Conservation (phyloP, 2,113 vertebrate genomes). For the Empidonax traillii region DNA sequence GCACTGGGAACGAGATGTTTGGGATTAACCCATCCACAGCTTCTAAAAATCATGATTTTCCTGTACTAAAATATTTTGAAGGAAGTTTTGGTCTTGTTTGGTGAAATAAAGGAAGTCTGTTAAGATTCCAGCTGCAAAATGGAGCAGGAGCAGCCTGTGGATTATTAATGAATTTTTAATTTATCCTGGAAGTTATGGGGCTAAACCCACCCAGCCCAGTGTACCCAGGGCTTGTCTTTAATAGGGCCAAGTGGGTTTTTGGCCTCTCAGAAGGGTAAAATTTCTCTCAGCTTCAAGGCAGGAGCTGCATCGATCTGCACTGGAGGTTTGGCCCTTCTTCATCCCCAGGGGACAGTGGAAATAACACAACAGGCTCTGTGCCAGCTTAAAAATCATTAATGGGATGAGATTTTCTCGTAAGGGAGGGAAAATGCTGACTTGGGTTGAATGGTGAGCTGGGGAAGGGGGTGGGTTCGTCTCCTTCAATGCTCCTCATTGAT, state of each 20-base stretch:
- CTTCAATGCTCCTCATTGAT: background rate
- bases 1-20: rapidly evolving
- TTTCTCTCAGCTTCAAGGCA: background rate
- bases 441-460: background rate
- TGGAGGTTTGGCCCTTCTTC: background rate
- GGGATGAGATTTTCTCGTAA: background rate
- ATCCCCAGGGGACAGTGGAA: rapidly evolving
- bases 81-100: background rate
- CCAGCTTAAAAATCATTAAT: background rate
- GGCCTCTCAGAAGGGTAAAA: rapidly evolving
- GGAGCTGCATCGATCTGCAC: background rate
- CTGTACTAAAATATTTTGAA: background rate
- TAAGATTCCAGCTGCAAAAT: background rate
- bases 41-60: background rate
- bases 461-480: background rate
- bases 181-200: background rate
- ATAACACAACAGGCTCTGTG: rapidly evolving
- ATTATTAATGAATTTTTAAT: background rate
- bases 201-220: background rate
- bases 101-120: background rate
- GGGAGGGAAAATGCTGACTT: rapidly evolving
- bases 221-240: rapidly evolving
- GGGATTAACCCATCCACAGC: background rate
- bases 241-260: rapidly evolving
- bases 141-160: background rate